These are phyloP conservation scores for Notechis scutatus DNA, from an alignment of 2,113 vertebrate species.

Conservation along the genomic window DNA sequence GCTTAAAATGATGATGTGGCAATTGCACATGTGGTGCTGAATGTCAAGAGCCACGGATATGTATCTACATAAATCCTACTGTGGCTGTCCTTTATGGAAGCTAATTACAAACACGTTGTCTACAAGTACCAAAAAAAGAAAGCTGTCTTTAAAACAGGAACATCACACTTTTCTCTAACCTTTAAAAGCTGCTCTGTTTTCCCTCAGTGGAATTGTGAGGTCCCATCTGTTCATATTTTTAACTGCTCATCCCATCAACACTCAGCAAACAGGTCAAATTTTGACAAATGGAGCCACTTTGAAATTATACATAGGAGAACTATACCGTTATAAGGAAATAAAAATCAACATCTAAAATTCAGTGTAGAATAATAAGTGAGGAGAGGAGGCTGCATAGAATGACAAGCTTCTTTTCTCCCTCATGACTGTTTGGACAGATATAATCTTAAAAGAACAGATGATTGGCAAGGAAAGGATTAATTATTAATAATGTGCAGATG, in stretches of 20 bases:
- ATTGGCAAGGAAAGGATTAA: background rate
- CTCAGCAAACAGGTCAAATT: slow-evolving; percentile 19
- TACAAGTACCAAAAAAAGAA: slow-evolving; percentile 22
- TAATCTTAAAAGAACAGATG: background rate
- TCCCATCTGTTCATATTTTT: slow-evolving; percentile 25
- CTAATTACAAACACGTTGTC: slow-evolving; percentile 12
- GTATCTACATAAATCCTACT: background rate
- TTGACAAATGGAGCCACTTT: background rate
- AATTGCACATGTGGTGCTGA: background rate
- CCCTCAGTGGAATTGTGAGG: slow-evolving; percentile 11
- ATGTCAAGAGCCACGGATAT: background rate
- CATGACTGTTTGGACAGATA: background rate
- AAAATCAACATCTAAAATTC: background rate
- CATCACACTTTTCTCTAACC: slow-evolving; percentile 31
- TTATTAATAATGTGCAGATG: background rate
- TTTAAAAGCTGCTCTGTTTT: slow-evolving; percentile 29
- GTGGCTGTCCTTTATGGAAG: slow-evolving; percentile 12
- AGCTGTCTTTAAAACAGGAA: slow-evolving; percentile 23
- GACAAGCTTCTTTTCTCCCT: background rate
- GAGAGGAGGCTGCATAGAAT: background rate
- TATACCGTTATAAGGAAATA: background rate
- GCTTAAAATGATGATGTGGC: background rate
- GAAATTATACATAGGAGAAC: slow-evolving; percentile 1
- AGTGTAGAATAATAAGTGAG: background rate
- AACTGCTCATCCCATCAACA: slow-evolving; percentile 13